phyloP scores from a whole-genome alignment of 2,888 invertebrate genomes.

The Leptopilina syphax region DNA sequence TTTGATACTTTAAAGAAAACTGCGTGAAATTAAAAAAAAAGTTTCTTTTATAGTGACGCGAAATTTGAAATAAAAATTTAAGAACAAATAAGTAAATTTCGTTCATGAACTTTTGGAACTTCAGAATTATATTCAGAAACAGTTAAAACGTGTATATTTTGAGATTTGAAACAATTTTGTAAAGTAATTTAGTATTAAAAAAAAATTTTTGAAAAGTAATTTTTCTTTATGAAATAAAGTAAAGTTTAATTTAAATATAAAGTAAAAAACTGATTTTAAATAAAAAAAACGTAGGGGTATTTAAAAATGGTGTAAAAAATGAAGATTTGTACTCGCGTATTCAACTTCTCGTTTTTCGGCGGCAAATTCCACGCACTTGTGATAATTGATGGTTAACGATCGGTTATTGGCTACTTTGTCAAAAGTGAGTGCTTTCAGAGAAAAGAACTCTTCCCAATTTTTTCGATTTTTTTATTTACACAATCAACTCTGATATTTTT shows the following conservation, averaged over 20 bases:
- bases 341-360: slow-evolving; percentile 10
- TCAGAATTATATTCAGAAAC: too few species aligned
- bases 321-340: background rate
- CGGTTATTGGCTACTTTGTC: slow-evolving; percentile 25
- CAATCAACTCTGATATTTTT: background rate
- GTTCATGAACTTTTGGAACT: too few species aligned
- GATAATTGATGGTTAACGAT: slow-evolving; percentile 40
- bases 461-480: background rate
- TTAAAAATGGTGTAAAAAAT: slow-evolving; percentile 1
- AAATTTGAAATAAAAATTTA: too few species aligned
- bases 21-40: too few species aligned
- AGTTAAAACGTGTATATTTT: too few species aligned
- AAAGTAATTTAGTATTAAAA: background rate
- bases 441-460: slow-evolving; percentile 25
- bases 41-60: too few species aligned
- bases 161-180: slow-evolving; percentile 1
- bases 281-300: background rate
- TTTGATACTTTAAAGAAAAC: too few species aligned
- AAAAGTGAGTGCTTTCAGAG: slow-evolving; percentile 24
- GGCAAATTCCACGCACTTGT: slow-evolving; percentile 35
- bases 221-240: background rate
- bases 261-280: background rate
- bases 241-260: background rate
- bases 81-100: too few species aligned
- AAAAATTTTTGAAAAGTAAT: background rate